A percentile compares a stretch with the other conserved stretches of the same genome.
phyloP scores from a whole-genome alignment of 2,797 vertebrate species.

The Pangasius macronema region DNA sequence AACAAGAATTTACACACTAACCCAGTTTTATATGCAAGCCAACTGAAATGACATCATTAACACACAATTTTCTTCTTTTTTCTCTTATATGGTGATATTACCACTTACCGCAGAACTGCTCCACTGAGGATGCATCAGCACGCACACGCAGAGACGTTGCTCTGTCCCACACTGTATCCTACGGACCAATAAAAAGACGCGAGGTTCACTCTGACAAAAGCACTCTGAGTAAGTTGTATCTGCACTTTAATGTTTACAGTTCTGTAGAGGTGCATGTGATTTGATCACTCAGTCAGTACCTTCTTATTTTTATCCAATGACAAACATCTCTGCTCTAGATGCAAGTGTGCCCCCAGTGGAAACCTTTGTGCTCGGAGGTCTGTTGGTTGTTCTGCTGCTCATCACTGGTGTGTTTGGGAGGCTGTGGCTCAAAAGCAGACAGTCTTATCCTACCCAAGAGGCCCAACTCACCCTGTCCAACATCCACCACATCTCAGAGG shows the following conservation, averaged over 20 bases:
- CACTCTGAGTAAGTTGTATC: constrained; percentile 63
- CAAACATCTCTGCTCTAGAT: constrained; percentile 59
- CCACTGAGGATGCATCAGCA: constrained; percentile 61
- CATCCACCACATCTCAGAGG: constrained; percentile 80
- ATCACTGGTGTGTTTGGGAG: constrained; percentile 74
- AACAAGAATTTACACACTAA: not conserved
- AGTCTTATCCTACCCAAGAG: constrained; percentile 74
- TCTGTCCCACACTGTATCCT: constrained; percentile 71
- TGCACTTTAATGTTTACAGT: not conserved
- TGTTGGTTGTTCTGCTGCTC: constrained; percentile 73
- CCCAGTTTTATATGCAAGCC: not conserved
- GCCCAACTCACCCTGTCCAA: constrained; percentile 78
- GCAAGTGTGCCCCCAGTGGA: constrained; percentile 67
- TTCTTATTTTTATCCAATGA: not conserved
- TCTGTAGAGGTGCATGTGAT: not conserved
- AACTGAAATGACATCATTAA: not conserved
- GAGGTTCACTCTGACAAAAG: constrained; percentile 57
- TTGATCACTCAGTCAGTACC: not conserved
- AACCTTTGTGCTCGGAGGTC: constrained; percentile 72
- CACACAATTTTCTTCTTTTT: not conserved
- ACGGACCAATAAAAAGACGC: constrained; percentile 74
- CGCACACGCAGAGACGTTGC: constrained; percentile 71
- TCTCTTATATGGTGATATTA: not conserved
- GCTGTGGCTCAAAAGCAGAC: constrained; percentile 76
- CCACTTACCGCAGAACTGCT: constrained; percentile 72